Base-by-base conservation (phyloP, 2,113 vertebrate genomes). In the Eurypyga helias region DNA sequence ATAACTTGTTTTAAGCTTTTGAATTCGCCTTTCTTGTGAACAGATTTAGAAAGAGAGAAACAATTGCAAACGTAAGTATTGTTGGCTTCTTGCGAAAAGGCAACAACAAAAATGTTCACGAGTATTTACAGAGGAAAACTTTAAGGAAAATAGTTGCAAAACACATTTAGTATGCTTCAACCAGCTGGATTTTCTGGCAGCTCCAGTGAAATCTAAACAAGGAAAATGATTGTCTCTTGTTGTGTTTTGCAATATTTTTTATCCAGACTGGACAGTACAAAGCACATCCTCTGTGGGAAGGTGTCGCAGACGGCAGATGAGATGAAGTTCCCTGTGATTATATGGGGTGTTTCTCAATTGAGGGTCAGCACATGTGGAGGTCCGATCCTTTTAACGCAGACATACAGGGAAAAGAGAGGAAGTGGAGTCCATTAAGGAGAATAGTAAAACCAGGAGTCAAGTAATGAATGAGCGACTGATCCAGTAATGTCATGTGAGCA, bases 141-240 rank as follows among this genome's bases (percentile, higher is more conserved):
- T 97, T n/a, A 57, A 94, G 95, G 70, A 82, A 84, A 76, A 73
- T 61, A 58, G 75, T 93, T 96, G 90, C 95, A 93, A 92, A 93
- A 84, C 86, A 79, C 65, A 67, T 71, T 64, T 31, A 85, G 62
- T 71, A 8, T 48, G 76, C 38, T 96, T 94, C 90, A 76, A 67
- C 65, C 91, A 97, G 96, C 95, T 97, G 96, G 83, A 38, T 95
- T 97, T 97, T 95, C 94, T 97, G 95, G 94, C 96, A 96, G 89
- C 87, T 87, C 61, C 54, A 43, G 61, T 3, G 6, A 97, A 96
- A 95, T 92, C 95, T 95, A 96, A 95, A 96, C 86, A 94, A 93
- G 97, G 96, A 93, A 92, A 93, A 95, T 82, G 0, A 95, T 76
- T 95, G 92, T 96, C 94, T 24, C 51, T 64, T 71, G 76, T 78